Evolutionary conservation across 1,140 invertebrate species (phyloP).

Genomic region (Drosophila pallidifrons): DNA sequence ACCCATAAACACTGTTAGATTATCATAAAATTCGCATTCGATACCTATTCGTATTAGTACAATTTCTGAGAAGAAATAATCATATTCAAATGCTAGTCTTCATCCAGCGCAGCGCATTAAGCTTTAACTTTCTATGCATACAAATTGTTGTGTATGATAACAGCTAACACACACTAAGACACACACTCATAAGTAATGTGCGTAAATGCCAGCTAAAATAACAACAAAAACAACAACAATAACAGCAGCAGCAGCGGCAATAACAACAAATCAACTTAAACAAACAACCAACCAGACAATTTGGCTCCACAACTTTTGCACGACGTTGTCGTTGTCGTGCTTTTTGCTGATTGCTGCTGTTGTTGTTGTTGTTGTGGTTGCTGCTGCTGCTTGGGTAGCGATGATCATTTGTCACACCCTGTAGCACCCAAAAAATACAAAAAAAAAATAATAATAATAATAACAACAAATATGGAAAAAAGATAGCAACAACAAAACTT

Average conservation of each 20-base stretch:
- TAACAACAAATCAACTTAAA: constrained; percentile 74
- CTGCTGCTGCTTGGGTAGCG: constrained; percentile 39
- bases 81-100: constrained; percentile 45
- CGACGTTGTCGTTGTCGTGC: constrained; percentile 50
- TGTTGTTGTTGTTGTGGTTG: constrained; percentile 44
- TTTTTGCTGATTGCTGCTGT: constrained; percentile 45
- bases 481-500: constrained; percentile 56
- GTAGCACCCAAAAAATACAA: constrained; percentile 59
- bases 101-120: constrained; percentile 52
- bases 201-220: constrained; percentile 41
- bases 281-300: constrained; percentile 81
- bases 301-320: constrained; percentile 76
- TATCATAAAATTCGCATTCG: constrained; percentile 9
- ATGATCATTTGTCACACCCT: constrained; percentile 80
- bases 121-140: constrained; percentile 60
- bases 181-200: constrained; percentile 30
- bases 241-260: constrained; percentile 32
- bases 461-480: constrained; percentile 54
- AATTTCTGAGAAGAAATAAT: constrained; percentile 31
- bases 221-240: constrained; percentile 12
- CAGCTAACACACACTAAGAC: constrained; percentile 6
- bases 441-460: constrained; percentile 57
- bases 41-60: not conserved
- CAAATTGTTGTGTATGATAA: constrained; percentile 52
- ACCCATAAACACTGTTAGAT: not conserved